A percentile compares a stretch with the other conserved stretches of the same genome.
phyloP scores from a whole-genome alignment of 92 coral and sea anemone species.

The Umimayanthus kanabou region DNA sequence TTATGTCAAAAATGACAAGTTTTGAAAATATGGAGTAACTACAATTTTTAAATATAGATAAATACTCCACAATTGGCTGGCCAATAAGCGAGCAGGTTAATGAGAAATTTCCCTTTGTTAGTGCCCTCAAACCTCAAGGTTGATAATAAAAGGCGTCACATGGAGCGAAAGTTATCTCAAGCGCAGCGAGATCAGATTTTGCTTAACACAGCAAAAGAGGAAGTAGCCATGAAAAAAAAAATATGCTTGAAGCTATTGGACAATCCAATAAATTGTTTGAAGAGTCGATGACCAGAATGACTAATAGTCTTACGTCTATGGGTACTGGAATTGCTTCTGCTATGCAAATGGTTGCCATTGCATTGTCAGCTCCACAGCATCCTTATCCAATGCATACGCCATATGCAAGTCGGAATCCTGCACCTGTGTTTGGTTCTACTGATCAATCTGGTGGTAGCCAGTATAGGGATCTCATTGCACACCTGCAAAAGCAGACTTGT shows the following conservation, averaged over 20 bases:
- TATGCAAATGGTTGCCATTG: neutral
- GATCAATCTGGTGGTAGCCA: neutral
- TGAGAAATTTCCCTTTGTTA: no score
- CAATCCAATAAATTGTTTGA: slow-evolving; percentile 2
- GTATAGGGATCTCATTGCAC: neutral
- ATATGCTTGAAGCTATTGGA: slow-evolving; percentile 6
- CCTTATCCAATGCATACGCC: neutral
- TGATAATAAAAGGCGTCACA: neutral
- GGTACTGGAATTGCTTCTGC: neutral
- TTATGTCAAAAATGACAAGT: no score
- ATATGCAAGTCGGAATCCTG: neutral
- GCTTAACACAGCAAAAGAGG: neutral
- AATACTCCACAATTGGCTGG: no score
- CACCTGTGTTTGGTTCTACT: neutral
- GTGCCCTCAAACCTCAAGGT: neutral
- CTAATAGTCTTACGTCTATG: neutral
- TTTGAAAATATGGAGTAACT: no score
- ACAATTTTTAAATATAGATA: no score
- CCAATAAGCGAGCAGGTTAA: no score
- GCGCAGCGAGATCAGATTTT: neutral
- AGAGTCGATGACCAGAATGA: neutral
- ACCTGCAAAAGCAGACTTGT: neutral
- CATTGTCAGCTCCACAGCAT: neutral
- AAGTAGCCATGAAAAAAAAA: neutral
- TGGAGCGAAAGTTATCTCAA: slow-evolving; percentile 1